Conservation (phyloP, 2,888 invertebrate genomes). For the Lithophane semibrunnea region DNA sequence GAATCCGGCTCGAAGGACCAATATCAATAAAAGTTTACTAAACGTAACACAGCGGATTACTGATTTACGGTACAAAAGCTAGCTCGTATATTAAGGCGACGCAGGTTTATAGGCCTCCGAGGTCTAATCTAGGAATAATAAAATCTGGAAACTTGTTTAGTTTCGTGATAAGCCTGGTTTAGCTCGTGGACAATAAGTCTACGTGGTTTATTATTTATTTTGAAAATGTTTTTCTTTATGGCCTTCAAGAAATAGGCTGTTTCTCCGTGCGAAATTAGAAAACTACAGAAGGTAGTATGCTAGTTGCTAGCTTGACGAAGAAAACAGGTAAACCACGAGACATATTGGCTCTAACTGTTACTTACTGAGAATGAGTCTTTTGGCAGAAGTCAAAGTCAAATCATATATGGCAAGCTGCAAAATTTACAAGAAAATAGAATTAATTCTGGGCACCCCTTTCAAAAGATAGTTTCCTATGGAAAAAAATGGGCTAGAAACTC, state of each 20-base stretch:
- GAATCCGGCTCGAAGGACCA: constrained; percentile 25
- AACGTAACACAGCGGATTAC: constrained; percentile 23
- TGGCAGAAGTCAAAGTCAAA: not conserved
- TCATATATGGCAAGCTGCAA: not conserved
- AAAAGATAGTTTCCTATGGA: not conserved
- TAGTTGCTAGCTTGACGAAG: not conserved
- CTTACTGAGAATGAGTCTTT: not conserved
- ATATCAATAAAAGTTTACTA: constrained; percentile 32
- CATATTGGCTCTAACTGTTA: not conserved
- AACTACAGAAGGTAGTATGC: not conserved
- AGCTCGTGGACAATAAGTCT: constrained; percentile 7
- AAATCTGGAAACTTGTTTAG: constrained; percentile 21
- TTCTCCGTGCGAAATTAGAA: not conserved
- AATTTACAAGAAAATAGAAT: not conserved
- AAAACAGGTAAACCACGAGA: not conserved
- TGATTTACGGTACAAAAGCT: not conserved
- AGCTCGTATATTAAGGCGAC: constrained; percentile 5
- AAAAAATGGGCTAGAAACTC: not conserved
- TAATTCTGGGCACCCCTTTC: not conserved
- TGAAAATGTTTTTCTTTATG: constrained; percentile 15
- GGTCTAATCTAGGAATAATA: constrained; percentile 38
- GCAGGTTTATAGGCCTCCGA: constrained; percentile 15
- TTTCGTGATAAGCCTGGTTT: constrained; percentile 16
- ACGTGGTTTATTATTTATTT: constrained; percentile 9
- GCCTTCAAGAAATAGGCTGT: not conserved